A percentile compares a stretch with the other conserved stretches of the same genome.
phyloP scores from a whole-genome alignment of 2,797 vertebrate species.

The Ctenosaura bakeri region DNA sequence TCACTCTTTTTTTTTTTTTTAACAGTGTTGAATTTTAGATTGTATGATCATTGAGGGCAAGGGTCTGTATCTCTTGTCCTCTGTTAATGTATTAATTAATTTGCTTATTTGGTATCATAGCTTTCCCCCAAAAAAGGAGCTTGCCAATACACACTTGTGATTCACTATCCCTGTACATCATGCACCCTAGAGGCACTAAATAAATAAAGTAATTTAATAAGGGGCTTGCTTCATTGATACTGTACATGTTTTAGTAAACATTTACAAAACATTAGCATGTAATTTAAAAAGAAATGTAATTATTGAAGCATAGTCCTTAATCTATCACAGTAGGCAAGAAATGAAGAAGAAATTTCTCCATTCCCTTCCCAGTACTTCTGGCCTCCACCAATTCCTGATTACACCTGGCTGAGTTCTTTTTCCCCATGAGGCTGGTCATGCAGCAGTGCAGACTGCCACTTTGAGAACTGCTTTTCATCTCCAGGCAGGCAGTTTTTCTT shows the following conservation, averaged over 20 bases:
- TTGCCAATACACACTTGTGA: neutral
- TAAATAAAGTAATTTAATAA: neutral
- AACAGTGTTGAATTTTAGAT: neutral
- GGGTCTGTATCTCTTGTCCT: neutral
- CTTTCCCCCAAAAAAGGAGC: neutral
- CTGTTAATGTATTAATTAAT: neutral
- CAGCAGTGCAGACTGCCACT: neutral
- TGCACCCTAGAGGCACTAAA: neutral
- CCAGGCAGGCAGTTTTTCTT: neutral
- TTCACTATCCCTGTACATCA: neutral
- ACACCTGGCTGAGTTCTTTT: neutral
- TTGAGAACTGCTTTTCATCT: neutral
- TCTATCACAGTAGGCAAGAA: neutral
- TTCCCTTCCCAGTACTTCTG: conserved; percentile 27
- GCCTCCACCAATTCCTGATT: neutral
- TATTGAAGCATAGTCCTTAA: neutral
- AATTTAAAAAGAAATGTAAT: neutral
- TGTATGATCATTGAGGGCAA: neutral
- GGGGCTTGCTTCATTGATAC: neutral
- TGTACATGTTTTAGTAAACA: neutral
- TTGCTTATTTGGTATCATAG: neutral
- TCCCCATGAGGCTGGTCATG: neutral
- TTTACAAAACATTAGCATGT: neutral
- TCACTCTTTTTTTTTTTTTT: neutral
- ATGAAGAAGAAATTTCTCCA: neutral